Conservation (phyloP, 2,888 invertebrate genomes). For the Spilosoma lubricipeda region DNA sequence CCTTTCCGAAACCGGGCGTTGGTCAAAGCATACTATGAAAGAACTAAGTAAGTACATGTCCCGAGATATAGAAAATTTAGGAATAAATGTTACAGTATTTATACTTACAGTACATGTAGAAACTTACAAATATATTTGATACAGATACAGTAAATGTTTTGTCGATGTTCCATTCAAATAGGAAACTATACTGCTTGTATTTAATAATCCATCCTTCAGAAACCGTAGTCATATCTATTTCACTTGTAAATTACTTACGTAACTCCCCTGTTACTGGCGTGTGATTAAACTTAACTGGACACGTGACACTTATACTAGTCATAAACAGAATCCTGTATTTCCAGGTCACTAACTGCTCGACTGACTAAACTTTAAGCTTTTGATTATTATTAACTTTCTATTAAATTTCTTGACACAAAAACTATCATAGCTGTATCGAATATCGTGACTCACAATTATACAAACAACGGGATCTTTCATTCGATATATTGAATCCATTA, state of each 20-base stretch:
- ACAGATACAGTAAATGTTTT: not conserved
- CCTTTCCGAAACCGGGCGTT: not conserved
- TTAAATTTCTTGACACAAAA: conserved; percentile 29
- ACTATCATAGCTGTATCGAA: conserved; percentile 9
- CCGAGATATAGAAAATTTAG: too few species aligned
- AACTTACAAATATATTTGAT: too few species aligned
- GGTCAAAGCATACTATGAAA: not conserved
- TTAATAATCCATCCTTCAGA: conserved; percentile 15
- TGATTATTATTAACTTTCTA: conserved; percentile 35
- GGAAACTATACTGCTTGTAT: not conserved
- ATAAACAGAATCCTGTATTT: conserved; percentile 23
- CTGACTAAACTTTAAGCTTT: conserved; percentile 23
- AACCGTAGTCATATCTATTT: not conserved
- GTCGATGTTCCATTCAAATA: not conserved
- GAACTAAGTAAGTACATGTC: conserved; percentile 3
- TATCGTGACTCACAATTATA: conserved; percentile 9
- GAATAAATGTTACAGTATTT: too few species aligned
- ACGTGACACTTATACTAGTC: conserved; percentile 12
- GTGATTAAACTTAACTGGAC: conserved; percentile 16
- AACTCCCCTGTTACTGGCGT: not conserved
- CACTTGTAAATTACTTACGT: not conserved
- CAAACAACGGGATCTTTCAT: conserved; percentile 1
- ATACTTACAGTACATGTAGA: too few species aligned
- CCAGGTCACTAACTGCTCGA: conserved; percentile 21
- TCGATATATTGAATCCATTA: conserved; percentile 3